Percentiles rank a stretch among this genome's conserved stretches.
Conservation (phyloP, 1,140 invertebrate species). For the Tetraneura akinire region DNA sequence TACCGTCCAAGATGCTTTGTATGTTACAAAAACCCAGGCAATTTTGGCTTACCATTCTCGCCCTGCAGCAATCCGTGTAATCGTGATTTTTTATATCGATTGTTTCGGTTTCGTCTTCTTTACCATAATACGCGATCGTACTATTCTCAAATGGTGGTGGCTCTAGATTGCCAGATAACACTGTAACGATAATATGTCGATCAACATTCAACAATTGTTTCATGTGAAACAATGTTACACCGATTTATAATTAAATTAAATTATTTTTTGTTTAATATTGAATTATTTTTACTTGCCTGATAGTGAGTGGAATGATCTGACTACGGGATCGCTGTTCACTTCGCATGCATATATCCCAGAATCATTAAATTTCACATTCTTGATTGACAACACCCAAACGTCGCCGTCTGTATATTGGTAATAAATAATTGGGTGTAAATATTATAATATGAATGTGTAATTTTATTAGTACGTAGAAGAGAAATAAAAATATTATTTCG, state of each 20-base stretch:
- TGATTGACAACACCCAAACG: slow-evolving; percentile 81
- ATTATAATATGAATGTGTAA: too few species aligned
- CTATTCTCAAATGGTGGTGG: slow-evolving; percentile 53
- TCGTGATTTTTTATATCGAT: slow-evolving; percentile 65
- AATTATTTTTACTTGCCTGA: slow-evolving; percentile 64
- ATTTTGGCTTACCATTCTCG: slow-evolving; percentile 66
- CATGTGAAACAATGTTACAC: too few species aligned
- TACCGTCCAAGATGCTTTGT: slow-evolving; percentile 77
- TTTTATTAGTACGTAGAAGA: too few species aligned
- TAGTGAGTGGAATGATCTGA: slow-evolving; percentile 74
- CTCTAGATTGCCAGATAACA: slow-evolving; percentile 61
- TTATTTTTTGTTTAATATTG: background rate
- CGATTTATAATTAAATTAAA: too few species aligned
- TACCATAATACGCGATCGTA: slow-evolving; percentile 43
- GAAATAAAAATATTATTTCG: background rate
- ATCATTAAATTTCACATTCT: slow-evolving; percentile 68
- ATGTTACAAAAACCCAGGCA: slow-evolving; percentile 81
- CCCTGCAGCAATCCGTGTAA: slow-evolving; percentile 75
- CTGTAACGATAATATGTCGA: slow-evolving; percentile 57
- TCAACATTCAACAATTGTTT: too few species aligned
- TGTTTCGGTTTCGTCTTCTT: slow-evolving; percentile 54
- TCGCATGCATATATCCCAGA: slow-evolving; percentile 80
- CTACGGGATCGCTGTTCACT: slow-evolving; percentile 75
- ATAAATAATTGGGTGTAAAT: background rate
- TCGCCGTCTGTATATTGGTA: slow-evolving; percentile 67